Evolutionary conservation across 1,140 invertebrate genomes (phyloP).

Genomic region (Aphaenogaster ashmeadi): DNA sequence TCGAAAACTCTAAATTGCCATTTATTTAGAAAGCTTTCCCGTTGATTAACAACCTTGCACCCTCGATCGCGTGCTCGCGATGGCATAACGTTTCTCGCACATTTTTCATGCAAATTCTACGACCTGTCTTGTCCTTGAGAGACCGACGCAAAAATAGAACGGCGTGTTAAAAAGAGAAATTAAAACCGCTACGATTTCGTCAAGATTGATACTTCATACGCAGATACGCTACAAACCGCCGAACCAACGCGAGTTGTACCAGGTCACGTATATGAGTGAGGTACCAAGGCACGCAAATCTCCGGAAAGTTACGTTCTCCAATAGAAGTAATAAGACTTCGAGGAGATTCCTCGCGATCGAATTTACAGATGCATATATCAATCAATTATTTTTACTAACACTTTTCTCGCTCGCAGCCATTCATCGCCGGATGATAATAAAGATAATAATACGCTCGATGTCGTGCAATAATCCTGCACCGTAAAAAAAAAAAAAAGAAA

Average conservation of each 20-base stretch:
- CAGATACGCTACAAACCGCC: background rate
- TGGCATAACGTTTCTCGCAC: background rate
- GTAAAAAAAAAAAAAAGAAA: background rate
- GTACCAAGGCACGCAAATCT: background rate
- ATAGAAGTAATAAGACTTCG: background rate
- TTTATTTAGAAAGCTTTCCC: slow-evolving; percentile 14
- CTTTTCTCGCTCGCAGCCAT: background rate
- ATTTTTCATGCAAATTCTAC: slow-evolving; percentile 36
- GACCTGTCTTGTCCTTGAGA: slow-evolving; percentile 41
- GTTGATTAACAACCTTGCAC: slow-evolving; percentile 23
- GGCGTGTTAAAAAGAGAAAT: background rate
- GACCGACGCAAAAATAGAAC: background rate
- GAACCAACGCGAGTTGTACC: background rate
- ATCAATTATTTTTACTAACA: background rate
- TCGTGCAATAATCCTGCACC: background rate
- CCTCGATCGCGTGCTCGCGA: slow-evolving; percentile 34
- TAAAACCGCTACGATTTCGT: background rate
- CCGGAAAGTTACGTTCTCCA: background rate
- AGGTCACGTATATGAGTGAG: too few relatives aligned
- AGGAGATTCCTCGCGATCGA: background rate
- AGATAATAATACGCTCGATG: background rate
- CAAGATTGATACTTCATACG: background rate
- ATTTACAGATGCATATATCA: background rate
- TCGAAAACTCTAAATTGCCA: background rate
- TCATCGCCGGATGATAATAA: background rate